Evolutionary conservation across 2,113 vertebrate species (phyloP).

Genomic region (Sakesphorus luctuosus): DNA sequence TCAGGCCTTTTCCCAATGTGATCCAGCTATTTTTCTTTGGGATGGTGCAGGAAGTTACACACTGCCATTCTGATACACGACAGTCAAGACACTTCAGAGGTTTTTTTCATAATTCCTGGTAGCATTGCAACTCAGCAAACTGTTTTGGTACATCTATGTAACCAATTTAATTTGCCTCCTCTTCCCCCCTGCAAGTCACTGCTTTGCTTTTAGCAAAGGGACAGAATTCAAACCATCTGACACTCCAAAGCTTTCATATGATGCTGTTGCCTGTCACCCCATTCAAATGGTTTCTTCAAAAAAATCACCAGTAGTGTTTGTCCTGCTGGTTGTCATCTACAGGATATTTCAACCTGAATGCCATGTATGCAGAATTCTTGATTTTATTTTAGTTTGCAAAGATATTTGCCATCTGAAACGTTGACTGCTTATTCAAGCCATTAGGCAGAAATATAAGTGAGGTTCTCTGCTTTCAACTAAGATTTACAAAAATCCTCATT

Average conservation of each 20-base stretch:
- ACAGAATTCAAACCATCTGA: not conserved
- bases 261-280: not conserved
- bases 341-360: not conserved
- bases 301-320: not conserved
- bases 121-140: not conserved
- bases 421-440: not conserved
- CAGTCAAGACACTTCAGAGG: not conserved
- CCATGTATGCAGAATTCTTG: not conserved
- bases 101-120: not conserved
- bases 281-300: not conserved
- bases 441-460: not conserved
- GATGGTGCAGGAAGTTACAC: not conserved
- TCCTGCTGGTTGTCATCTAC: not conserved
- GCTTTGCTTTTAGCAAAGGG: not conserved
- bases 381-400: not conserved
- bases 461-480: not conserved
- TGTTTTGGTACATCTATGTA: not conserved
- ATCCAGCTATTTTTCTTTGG: not conserved
- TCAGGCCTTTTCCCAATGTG: not conserved
- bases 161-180: not conserved
- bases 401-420: not conserved
- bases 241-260: not conserved
- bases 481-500: not conserved
- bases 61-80: not conserved
- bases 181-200: not conserved